Evolutionary conservation across 2,888 invertebrate genomes (phyloP), one percentile per base, ranked within the genome.

Genomic region (Campopleginae sp.): DNA sequence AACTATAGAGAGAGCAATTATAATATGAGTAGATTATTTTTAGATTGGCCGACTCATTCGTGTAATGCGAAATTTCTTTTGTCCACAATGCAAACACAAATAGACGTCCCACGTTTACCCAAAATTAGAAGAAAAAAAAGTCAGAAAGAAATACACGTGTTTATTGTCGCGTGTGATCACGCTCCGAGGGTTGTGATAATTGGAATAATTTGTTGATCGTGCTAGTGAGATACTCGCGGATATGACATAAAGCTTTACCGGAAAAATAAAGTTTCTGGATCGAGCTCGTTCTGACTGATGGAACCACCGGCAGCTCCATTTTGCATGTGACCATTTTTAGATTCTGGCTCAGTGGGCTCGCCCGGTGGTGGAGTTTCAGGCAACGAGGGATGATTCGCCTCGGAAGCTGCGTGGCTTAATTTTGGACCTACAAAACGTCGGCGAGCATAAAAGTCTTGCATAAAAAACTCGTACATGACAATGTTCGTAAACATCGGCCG

Each of bases 201-300:
- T 72, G 27, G 10, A 27, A 12, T 54, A 31, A 2, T 23, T 66
- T 19, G 8, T 51, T 42, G 38, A 65, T 65, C n/a, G 65, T 58
- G 27, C 58, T 27, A 27, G 14, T 12, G 7, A 12, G 12, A 54
- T 23, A 12, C 23, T n/a, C n/a, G 4, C 3, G 23, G 12, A 12
- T 12, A 23, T 27, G 10, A 54, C 23, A 8, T 54, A 23, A 12
- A 33, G 4, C 10, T 86, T 87, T 84, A 93, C 93, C 93, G 91
- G 85, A 93, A 93, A 80, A 91, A 93, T 19, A 93, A 89, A 3
- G 93, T 91, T 72, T 93, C 93, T 10, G 89, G 90, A 88, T 93
- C 93, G 70, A 88, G 81, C 82, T 91, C 91, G 71, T 81, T 79
- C 23, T 89, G 90, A 17, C 82, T 71, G 0, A 88, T 86, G 10